These are phyloP conservation scores for Gonocerus acuteangulatus DNA, from an alignment of 2,888 invertebrate genomes.

Conservation along the genomic window DNA sequence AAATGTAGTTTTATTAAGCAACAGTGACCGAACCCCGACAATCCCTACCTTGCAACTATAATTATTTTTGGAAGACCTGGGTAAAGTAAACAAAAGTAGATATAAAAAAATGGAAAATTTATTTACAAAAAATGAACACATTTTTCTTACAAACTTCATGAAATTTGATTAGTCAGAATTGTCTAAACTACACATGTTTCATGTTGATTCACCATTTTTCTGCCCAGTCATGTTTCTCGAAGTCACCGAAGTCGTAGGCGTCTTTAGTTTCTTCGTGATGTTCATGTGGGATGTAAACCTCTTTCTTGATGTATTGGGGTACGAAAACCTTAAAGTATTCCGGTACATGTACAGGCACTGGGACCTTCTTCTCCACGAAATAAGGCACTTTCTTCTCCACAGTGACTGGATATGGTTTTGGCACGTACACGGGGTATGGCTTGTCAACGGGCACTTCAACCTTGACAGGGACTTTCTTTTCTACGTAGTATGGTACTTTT, in stretches of 20 bases:
- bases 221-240: neutral
- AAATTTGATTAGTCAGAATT: too few species aligned
- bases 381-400: slow-evolving; percentile 31
- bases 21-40: too few species aligned
- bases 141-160: too few species aligned
- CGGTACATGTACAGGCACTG: slow-evolving; percentile 17
- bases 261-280: neutral
- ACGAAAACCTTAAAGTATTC: slow-evolving; percentile 1
- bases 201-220: too few species aligned
- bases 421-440: slow-evolving; percentile 30
- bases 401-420: slow-evolving; percentile 31
- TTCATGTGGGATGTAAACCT: neutral
- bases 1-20: too few species aligned
- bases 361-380: slow-evolving; percentile 27
- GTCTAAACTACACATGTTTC: too few species aligned
- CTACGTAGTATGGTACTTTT: slow-evolving; percentile 30
- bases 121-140: too few species aligned
- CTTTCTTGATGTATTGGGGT: neutral
- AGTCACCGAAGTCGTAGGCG: neutral
- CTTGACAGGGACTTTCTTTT: slow-evolving; percentile 28
- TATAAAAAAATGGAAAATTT: too few species aligned
- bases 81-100: too few species aligned
- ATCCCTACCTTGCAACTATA: too few species aligned
- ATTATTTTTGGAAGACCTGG: too few species aligned
- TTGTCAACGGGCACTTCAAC: slow-evolving; percentile 29